phyloP scores from a whole-genome alignment of 2,113 vertebrate genomes.

The Chascanopsetta lugubris region DNA sequence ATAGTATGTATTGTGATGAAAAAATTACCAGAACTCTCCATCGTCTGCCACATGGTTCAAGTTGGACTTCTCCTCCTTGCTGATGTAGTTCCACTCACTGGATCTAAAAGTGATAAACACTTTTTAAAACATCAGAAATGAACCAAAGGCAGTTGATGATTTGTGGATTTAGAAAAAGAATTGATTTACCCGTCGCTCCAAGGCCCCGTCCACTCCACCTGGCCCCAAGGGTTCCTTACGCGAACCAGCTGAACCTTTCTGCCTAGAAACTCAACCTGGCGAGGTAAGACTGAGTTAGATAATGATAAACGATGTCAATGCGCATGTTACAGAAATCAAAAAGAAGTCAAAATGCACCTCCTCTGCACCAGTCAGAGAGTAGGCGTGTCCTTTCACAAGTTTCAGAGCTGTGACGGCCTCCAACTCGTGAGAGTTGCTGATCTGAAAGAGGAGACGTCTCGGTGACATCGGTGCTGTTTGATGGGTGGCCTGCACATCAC shows the following conservation, averaged over 20 bases:
- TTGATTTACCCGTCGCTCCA: slow-evolving; percentile 88
- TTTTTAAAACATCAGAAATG: neutral
- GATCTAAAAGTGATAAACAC: slow-evolving; percentile 73
- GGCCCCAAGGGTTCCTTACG: slow-evolving; percentile 88
- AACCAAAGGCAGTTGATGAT: neutral
- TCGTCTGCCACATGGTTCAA: slow-evolving; percentile 83
- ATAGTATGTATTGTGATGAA: neutral
- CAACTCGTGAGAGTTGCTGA: slow-evolving; percentile 68
- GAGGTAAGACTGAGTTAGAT: neutral
- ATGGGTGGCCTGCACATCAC: neutral
- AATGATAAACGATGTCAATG: neutral
- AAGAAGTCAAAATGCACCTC: slow-evolving; percentile 74
- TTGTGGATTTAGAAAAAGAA: neutral
- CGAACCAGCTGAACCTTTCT: slow-evolving; percentile 58
- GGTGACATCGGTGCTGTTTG: neutral
- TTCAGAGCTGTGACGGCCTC: slow-evolving; percentile 84
- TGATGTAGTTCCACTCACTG: slow-evolving; percentile 83
- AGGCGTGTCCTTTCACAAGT: slow-evolving; percentile 89
- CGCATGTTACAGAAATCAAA: neutral
- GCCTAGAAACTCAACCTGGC: slow-evolving; percentile 51
- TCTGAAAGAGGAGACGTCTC: slow-evolving; percentile 54
- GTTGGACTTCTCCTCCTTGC: slow-evolving; percentile 71
- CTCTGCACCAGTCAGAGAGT: slow-evolving; percentile 86
- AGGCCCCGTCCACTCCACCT: slow-evolving; percentile 89
- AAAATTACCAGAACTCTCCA: slow-evolving; percentile 90